Conservation (phyloP, 2,888 invertebrate species). For the Ormyrus rosae region DNA sequence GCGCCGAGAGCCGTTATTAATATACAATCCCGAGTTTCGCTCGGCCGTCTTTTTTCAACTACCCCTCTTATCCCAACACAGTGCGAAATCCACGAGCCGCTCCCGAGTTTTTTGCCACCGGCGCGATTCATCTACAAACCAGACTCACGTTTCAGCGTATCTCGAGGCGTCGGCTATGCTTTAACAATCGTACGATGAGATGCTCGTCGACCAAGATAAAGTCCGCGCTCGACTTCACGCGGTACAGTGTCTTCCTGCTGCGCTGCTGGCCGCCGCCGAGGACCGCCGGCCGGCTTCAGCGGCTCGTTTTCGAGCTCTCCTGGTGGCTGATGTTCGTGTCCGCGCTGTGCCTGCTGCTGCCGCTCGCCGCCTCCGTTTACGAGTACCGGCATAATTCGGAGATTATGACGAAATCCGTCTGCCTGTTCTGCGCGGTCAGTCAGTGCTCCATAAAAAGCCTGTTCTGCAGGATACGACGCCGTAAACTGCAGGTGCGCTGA, state of each 20-base stretch:
- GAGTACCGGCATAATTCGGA: slow-evolving; percentile 45
- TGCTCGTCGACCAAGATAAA: not conserved
- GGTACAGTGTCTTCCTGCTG: slow-evolving; percentile 28
- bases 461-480: slow-evolving; percentile 48
- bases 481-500: slow-evolving; percentile 52
- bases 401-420: slow-evolving; percentile 56
- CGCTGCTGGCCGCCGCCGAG: slow-evolving; percentile 32
- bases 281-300: slow-evolving; percentile 22
- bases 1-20: not conserved
- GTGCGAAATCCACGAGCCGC: too few species aligned
- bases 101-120: too few species aligned
- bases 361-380: slow-evolving; percentile 44
- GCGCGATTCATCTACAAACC: too few species aligned
- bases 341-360: slow-evolving; percentile 46
- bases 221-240: slow-evolving; percentile 38
- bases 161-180: too few species aligned
- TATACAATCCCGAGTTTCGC: not conserved
- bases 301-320: slow-evolving; percentile 35
- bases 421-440: slow-evolving; percentile 48
- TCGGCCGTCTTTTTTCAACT: too few species aligned
- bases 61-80: too few species aligned
- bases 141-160: too few species aligned
- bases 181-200: too few species aligned
- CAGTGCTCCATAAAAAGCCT: slow-evolving; percentile 44
- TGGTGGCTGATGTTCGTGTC: slow-evolving; percentile 51